phyloP scores from a whole-genome alignment of 1,140 invertebrate species.

The Brachystomella parvula region DNA sequence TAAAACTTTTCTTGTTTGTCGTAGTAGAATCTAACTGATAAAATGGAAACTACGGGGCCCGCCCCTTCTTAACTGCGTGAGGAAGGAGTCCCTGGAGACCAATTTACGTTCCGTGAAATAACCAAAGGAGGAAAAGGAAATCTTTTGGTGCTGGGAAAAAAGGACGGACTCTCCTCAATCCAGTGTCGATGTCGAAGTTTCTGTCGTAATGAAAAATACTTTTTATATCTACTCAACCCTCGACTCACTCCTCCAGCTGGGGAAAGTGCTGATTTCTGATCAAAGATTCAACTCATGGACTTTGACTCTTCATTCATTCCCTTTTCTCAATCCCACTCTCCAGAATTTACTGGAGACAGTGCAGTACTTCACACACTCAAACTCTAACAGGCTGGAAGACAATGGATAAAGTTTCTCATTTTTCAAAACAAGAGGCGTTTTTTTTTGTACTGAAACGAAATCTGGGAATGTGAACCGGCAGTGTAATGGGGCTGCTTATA shows the following conservation, averaged over 20 bases:
- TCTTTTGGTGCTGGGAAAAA: not conserved
- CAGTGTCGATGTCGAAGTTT: not conserved
- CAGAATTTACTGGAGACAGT: no score
- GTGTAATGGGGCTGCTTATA: no score
- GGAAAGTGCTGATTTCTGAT: conserved; percentile 20
- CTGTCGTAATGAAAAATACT: conserved; percentile 4
- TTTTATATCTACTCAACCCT: not conserved
- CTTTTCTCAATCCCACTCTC: not conserved
- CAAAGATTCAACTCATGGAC: conserved; percentile 18
- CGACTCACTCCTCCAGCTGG: not conserved
- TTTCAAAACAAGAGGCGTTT: no score
- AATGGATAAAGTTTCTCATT: no score
- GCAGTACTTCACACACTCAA: no score
- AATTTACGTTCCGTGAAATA: not conserved
- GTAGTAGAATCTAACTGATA: no score
- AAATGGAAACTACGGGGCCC: not conserved
- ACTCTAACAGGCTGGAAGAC: no score
- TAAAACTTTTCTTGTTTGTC: no score
- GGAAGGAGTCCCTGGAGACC: conserved; percentile 6
- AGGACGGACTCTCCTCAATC: not conserved
- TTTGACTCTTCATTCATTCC: conserved; percentile 12
- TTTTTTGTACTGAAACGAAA: no score
- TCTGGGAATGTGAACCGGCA: no score
- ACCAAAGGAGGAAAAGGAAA: not conserved
- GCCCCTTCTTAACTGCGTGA: not conserved